Base-by-base conservation (phyloP, 2,113 vertebrate species). In the Coreoperca whiteheadi region DNA sequence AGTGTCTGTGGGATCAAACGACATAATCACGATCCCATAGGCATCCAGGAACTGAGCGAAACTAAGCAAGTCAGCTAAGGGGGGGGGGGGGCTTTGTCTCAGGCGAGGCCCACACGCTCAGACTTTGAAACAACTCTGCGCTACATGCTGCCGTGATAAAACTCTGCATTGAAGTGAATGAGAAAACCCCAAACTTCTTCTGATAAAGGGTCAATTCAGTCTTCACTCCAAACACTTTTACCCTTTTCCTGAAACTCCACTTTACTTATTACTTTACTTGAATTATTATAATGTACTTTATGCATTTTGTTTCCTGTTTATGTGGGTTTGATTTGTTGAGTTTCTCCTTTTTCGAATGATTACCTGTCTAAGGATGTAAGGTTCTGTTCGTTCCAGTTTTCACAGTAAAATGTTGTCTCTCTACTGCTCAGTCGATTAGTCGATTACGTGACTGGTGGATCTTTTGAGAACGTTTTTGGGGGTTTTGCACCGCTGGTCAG, bases 101-200 rank as follows among this genome's bases (percentile, higher is more conserved):
- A 39, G 39, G 39, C 8, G 39, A 41, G 39, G 39, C 8, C 39
- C 39, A 41, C 8, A 41, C 8, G 4, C 32, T 39, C 37, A 39
- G 37, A 39, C 4, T 39, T 39, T 39, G 2, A 4, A 39, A 39
- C 6, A 39, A 6, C 37, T 8, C 37, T 39, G 37, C n/a, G n/a
- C n/a, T n/a, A n/a, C n/a, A 28, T 21, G 48, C 32, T 54, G 59
- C 60, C 28, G 15, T 50, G 43, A 64, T 37, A 8, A 64, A 30
- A 30, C 21, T 51, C 25, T n/a, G 12, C 18, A n/a, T 23, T 69
- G 67, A 70, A 70, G 68, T n/a, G 32, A 71, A 71, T 16, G 14
- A 14, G 15, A 39, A 71, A 54, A 34, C 7, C 23, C 7, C 6
- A 4, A 10, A 65, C 23, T n/a, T 16, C 18, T 32, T 34, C 12